Percentiles rank a stretch among this genome's conserved stretches.
These are phyloP conservation scores for Rhipidura dahli DNA, from an alignment of 2,113 vertebrate species.

Conservation along the genomic window DNA sequence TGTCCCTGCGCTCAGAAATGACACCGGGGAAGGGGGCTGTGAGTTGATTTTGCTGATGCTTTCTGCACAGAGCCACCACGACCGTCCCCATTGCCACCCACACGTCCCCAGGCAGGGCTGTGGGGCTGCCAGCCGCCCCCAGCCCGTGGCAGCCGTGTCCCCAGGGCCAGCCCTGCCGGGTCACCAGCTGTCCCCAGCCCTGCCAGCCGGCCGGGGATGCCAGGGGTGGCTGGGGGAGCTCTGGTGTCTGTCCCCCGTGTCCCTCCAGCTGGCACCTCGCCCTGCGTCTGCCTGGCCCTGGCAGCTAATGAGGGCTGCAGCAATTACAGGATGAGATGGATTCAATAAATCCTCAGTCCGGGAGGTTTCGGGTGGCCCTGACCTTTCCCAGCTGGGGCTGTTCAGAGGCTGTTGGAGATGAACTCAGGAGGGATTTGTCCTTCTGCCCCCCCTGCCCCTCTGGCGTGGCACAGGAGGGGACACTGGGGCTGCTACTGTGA, in stretches of 20 bases:
- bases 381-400: background rate
- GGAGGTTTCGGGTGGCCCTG: background rate
- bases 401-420: background rate
- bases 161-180: background rate
- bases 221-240: fast-evolving
- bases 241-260: fast-evolving
- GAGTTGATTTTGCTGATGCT: background rate
- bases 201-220: background rate
- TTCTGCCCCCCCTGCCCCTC: background rate
- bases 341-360: background rate
- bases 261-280: background rate
- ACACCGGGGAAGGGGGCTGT: fast-evolving
- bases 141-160: background rate
- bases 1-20: background rate
- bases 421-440: background rate
- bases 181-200: slow-evolving; percentile 16
- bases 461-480: background rate
- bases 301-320: background rate
- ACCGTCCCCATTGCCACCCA: background rate
- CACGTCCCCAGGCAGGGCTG: background rate
- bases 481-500: fast-evolving
- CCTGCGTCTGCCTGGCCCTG: background rate
- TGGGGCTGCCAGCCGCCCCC: background rate
- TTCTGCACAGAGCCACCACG: background rate
- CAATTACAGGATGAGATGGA: background rate